These are phyloP conservation scores for Sebastes schlegelii DNA, from an alignment of 2,113 vertebrate species.

Conservation along the genomic window DNA sequence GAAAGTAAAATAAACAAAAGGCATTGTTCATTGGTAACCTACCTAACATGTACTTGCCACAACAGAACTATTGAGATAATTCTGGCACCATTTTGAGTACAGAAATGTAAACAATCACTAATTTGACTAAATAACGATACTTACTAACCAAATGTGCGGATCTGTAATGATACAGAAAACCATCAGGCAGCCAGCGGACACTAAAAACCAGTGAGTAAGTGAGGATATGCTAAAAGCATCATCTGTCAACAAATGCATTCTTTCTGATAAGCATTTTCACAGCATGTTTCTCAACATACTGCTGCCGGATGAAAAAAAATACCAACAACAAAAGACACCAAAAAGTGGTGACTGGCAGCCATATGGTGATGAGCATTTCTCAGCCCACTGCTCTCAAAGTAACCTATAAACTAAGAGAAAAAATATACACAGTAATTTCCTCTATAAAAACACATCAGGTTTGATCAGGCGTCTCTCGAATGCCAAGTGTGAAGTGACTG, in stretches of 20 bases:
- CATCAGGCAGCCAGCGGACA: conserved; percentile 31
- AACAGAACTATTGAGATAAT: not conserved
- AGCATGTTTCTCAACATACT: conserved; percentile 30
- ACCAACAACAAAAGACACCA: conserved; percentile 22
- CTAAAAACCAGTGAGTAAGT: not conserved
- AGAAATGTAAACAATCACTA: not conserved
- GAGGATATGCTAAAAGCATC: conserved; percentile 31
- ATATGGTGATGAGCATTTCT: conserved; percentile 68
- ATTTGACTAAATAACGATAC: not conserved
- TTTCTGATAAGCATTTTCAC: conserved; percentile 37
- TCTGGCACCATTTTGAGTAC: not conserved
- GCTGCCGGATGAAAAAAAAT: conserved; percentile 13
- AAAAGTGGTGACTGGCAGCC: conserved; percentile 66
- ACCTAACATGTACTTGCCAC: not conserved
- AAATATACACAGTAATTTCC: conserved; percentile 35
- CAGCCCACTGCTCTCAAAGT: conserved; percentile 68
- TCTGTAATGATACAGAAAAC: conserved; percentile 42
- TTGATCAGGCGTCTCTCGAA: conserved; percentile 54
- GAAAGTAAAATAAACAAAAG: conserved; percentile 6
- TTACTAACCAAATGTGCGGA: conserved; percentile 30
- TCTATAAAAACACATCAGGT: conserved; percentile 62
- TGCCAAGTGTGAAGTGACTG: conserved; percentile 48
- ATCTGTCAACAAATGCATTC: conserved; percentile 36
- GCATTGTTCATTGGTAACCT: not conserved
- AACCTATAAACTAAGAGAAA: conserved; percentile 52